Evolutionary conservation across 2,797 vertebrate genomes (phyloP).

Genomic region (Mus caroli): DNA sequence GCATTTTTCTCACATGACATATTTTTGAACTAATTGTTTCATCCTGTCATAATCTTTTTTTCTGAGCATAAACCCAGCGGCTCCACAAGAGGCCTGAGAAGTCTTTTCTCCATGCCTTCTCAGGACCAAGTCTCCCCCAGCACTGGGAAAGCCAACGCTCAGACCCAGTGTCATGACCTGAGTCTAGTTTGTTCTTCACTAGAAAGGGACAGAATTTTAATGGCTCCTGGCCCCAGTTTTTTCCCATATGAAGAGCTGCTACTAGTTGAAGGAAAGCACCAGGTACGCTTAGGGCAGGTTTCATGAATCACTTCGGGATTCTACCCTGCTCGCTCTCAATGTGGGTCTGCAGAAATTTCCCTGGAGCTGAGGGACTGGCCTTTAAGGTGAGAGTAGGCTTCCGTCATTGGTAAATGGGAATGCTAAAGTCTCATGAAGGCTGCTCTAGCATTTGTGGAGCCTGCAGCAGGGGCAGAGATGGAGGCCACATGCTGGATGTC

Average conservation of each 20-base stretch:
- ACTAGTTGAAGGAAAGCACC: neutral
- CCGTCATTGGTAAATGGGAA: neutral
- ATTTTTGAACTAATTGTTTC: constrained; percentile 67
- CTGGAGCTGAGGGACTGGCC: neutral
- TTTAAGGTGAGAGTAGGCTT: neutral
- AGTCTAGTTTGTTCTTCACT: neutral
- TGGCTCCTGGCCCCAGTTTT: neutral
- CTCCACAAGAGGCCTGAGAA: constrained; percentile 5
- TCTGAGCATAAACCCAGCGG: neutral
- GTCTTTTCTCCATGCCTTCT: constrained; percentile 1
- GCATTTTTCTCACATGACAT: constrained; percentile 70
- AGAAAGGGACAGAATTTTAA: constrained; percentile 2
- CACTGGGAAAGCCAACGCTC: neutral
- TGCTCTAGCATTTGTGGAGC: neutral
- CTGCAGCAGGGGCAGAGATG: neutral
- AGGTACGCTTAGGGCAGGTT: neutral
- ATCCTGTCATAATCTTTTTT: constrained; percentile 20
- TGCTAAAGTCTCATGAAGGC: neutral
- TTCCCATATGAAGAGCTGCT: neutral
- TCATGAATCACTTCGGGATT: neutral
- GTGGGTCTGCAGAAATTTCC: neutral
- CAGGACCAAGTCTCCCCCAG: neutral
- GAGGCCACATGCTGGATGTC: neutral
- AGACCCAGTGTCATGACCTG: neutral
- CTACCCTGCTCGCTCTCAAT: neutral